These are phyloP conservation scores for Actinia tenebrosa DNA, from an alignment of 64 coral and sea anemone species.

Conservation along the genomic window DNA sequence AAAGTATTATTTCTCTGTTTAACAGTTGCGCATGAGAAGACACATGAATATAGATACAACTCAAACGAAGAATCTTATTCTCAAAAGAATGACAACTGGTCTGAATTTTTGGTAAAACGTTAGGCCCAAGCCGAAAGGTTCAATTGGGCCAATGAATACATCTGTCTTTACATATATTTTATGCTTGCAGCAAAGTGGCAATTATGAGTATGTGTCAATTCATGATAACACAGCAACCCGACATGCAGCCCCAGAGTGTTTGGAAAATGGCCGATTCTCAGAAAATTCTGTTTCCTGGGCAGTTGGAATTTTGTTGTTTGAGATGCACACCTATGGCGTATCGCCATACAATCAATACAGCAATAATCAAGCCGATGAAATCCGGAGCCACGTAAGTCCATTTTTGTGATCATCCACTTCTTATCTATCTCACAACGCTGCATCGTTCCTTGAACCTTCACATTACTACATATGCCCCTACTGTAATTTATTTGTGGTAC, in stretches of 20 bases:
- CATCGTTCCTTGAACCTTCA: no score
- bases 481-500: no score
- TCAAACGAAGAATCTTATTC: no score
- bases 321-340: constrained; percentile 52
- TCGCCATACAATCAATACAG: constrained; percentile 19
- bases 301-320: constrained; percentile 33
- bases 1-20: no score
- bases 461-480: no score
- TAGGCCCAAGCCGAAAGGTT: no score
- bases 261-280: constrained; percentile 23
- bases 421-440: no score
- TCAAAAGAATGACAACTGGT: no score
- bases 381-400: neutral
- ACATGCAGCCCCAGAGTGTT: constrained; percentile 48
- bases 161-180: neutral
- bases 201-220: neutral
- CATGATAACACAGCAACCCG: constrained; percentile 15
- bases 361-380: neutral
- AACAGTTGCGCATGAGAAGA: no score
- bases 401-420: neutral
- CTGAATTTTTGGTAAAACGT: no score
- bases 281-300: constrained; percentile 49
- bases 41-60: no score
- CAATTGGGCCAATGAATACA: no score
- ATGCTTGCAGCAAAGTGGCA: neutral